These are phyloP conservation scores for Cotesia typhae DNA, from an alignment of 1,140 invertebrate genomes.

Conservation along the genomic window DNA sequence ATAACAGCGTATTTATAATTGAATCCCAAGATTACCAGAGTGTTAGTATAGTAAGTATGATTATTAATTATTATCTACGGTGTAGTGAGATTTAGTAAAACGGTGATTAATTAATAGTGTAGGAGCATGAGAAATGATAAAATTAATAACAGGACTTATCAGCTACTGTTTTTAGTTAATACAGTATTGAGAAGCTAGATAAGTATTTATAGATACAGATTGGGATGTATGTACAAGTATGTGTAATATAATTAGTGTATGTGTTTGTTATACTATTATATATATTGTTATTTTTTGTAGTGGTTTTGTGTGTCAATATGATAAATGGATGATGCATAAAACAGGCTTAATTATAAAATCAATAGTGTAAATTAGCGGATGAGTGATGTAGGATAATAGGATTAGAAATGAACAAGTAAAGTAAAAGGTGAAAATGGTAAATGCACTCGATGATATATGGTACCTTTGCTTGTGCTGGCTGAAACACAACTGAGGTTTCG, in stretches of 20 bases:
- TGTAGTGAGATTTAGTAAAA: too few species aligned
- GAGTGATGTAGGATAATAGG: conserved; percentile 32
- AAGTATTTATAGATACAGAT: too few species aligned
- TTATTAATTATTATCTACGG: conserved; percentile 7
- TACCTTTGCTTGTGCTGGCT: conserved; percentile 75
- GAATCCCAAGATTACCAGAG: neutral
- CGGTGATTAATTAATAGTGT: too few species aligned
- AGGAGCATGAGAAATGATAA: too few species aligned
- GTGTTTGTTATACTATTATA: too few species aligned
- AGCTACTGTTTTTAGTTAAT: too few species aligned
- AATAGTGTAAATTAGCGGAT: conserved; percentile 1
- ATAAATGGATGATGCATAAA: conserved; percentile 3
- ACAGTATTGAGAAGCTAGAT: too few species aligned
- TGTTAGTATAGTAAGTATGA: neutral
- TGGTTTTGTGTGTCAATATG: too few species aligned
- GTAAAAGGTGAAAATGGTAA: conserved; percentile 43
- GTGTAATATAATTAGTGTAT: too few species aligned
- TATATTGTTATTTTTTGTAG: too few species aligned
- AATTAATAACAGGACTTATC: too few species aligned
- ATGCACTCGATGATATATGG: conserved; percentile 52
- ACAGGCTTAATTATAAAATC: neutral
- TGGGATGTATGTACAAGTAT: too few species aligned
- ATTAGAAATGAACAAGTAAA: conserved; percentile 33
- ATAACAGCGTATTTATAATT: neutral
- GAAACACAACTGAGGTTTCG: conserved; percentile 75